A percentile compares a stretch with the other conserved stretches of the same genome.
These are phyloP conservation scores for Ectropis grisescens DNA, from an alignment of 1,140 invertebrate genomes.

Conservation along the genomic window DNA sequence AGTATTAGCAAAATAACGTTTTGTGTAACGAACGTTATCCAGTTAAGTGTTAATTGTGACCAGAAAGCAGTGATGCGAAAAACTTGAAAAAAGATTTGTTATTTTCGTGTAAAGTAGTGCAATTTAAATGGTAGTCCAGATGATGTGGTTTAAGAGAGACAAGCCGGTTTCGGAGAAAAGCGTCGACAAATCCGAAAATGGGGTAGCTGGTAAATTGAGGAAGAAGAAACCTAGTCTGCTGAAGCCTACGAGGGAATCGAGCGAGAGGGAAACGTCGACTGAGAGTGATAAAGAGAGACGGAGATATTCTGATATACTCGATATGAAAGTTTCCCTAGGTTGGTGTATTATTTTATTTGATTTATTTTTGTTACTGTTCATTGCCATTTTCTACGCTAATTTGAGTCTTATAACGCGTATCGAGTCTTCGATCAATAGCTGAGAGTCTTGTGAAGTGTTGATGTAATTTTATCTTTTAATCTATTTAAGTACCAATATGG, in stretches of 20 bases:
- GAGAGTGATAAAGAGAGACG: constrained; percentile 58
- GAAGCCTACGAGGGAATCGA: constrained; percentile 53
- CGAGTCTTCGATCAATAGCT: no score
- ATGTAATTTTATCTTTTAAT: no score
- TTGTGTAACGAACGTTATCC: no score
- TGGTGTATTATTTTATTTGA: constrained; percentile 18
- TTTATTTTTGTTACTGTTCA: constrained; percentile 9
- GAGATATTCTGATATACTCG: constrained; percentile 55
- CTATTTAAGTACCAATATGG: no score
- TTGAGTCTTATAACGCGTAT: no score
- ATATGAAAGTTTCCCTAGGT: constrained; percentile 57
- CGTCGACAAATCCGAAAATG: constrained; percentile 42
- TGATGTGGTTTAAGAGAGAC: constrained; percentile 64
- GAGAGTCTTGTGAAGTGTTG: no score
- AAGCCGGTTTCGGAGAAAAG: constrained; percentile 41
- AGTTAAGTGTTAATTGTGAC: no score
- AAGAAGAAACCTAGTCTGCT: constrained; percentile 42
- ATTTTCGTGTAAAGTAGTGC: no score
- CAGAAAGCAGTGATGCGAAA: no score
- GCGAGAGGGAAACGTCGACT: constrained; percentile 55
- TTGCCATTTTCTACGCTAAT: constrained; percentile 14
- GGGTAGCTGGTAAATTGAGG: constrained; percentile 40
- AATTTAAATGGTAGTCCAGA: no score
- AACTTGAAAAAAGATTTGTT: no score
- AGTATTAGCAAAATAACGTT: no score